Evolutionary conservation across 2,888 invertebrate genomes (phyloP), one percentile per base, ranked within the genome.

Genomic region (Seira ritae): DNA sequence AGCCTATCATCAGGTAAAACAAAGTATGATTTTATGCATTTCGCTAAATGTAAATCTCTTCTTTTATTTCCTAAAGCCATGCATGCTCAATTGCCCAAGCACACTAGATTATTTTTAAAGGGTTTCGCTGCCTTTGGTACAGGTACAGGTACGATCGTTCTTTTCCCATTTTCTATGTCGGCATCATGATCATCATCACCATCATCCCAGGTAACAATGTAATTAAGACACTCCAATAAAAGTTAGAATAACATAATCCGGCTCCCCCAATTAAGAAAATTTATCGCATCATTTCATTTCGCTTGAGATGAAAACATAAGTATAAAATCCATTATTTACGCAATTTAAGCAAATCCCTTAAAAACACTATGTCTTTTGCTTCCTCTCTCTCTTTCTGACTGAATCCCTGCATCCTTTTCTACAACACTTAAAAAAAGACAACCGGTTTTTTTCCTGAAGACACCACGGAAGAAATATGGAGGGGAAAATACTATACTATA

Each of bases 381-480:
- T 20, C 12, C 23, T 71, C 24, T 31, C 24, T 10, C 8, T 72
- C 31, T 15, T 62, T 73, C 23, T n/a, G 37, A 17, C 50, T 46
- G 0, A 23, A 24, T 72, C 31, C n/a, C n/a, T n/a, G n/a, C n/a
- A n/a, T 60, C 62, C 72, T 65, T 37, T 42, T 23, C 46, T 50
- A 17, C 50, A 50, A 10, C 42, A 70, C 20, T 23, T 15, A 50
- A 60, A 22, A 60, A 22, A 50, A 8, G 55, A 66, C 65, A 66
- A 67, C 74, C 66, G 46, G 67, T 22, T 31, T 69, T 72, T 22
- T 31, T 69, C 62, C 23, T 3, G 8, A 24, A n/a, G 62, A 62
- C 20, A 8, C 62, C 15, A 71, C 20, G 17, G 15, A 55, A 55
- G 55, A 17, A 17, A 17, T 17, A n/a, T 55, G 55, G 55, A 55